These are phyloP conservation scores for Erebia palarica DNA, from an alignment of 2,888 invertebrate species.

Conservation along the genomic window DNA sequence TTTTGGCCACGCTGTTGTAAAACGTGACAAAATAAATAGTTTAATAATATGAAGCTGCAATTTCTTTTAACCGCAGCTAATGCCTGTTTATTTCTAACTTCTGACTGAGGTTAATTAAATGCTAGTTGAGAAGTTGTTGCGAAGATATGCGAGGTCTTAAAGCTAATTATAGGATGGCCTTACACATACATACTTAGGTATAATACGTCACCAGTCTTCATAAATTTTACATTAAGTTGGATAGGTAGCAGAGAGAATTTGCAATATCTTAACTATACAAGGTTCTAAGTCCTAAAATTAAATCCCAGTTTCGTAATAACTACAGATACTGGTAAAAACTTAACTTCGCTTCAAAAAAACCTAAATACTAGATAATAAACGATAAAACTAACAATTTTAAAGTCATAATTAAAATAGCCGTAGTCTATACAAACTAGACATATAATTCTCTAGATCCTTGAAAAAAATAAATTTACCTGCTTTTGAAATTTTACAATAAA, in stretches of 20 bases:
- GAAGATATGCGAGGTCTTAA: conserved; percentile 24
- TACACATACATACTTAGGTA: background rate
- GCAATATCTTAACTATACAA: too few relatives aligned
- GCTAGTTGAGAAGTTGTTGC: conserved; percentile 16
- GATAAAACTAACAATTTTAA: too few relatives aligned
- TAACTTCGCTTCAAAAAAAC: too few relatives aligned
- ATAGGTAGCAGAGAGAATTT: background rate
- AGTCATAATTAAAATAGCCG: too few relatives aligned
- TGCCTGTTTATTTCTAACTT: conserved; percentile 1
- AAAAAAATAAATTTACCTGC: too few relatives aligned
- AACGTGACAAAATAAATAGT: background rate
- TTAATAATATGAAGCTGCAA: background rate
- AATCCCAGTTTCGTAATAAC: too few relatives aligned
- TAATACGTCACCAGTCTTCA: background rate
- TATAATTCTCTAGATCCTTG: too few relatives aligned
- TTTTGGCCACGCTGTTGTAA: background rate
- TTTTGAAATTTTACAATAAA: too few relatives aligned
- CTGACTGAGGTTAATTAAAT: conserved; percentile 1
- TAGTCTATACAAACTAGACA: too few relatives aligned
- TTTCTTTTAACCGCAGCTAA: background rate
- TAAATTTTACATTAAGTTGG: conserved; percentile 5
- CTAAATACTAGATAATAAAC: too few relatives aligned
- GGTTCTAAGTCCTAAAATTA: too few relatives aligned
- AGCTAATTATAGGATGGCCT: conserved; percentile 25
- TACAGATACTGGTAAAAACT: background rate